Evolutionary conservation across 1,140 invertebrate genomes (phyloP).

Genomic region (Nomia melanderi): DNA sequence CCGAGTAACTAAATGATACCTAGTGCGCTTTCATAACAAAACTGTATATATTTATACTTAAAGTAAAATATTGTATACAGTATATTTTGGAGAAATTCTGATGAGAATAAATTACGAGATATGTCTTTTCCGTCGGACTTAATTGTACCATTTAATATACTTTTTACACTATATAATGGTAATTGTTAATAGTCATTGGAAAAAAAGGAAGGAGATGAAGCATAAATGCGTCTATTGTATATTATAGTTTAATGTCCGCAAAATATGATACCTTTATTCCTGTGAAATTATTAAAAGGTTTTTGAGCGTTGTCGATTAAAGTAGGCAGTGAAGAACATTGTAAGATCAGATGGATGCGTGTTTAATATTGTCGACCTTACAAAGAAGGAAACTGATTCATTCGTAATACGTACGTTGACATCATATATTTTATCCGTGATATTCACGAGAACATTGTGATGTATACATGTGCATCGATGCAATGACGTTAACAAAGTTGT

Average conservation of each 20-base stretch:
- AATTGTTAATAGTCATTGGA: slow-evolving; percentile 53
- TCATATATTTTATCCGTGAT: slow-evolving; percentile 53
- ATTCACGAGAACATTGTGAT: slow-evolving; percentile 52
- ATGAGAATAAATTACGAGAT: slow-evolving; percentile 74
- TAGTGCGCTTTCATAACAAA: slow-evolving; percentile 74
- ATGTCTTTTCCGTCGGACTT: slow-evolving; percentile 65
- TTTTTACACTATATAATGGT: slow-evolving; percentile 59
- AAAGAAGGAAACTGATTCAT: slow-evolving; percentile 21
- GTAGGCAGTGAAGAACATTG: slow-evolving; percentile 15
- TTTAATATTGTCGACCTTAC: slow-evolving; percentile 35
- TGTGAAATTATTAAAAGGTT: slow-evolving; percentile 42
- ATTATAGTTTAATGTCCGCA: slow-evolving; percentile 45
- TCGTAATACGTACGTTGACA: slow-evolving; percentile 27
- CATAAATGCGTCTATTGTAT: slow-evolving; percentile 44
- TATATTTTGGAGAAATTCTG: slow-evolving; percentile 80
- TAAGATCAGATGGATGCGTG: slow-evolving; percentile 39
- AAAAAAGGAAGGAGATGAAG: slow-evolving; percentile 8
- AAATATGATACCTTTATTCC: slow-evolving; percentile 45
- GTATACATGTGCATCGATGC: slow-evolving; percentile 43
- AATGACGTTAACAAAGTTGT: slow-evolving; percentile 50
- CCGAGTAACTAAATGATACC: slow-evolving; percentile 65
- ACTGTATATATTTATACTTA: slow-evolving; percentile 81
- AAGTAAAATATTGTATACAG: slow-evolving; percentile 81
- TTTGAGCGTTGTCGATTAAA: slow-evolving; percentile 30
- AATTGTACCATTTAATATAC: slow-evolving; percentile 64